Evolutionary conservation across 2,113 vertebrate genomes (phyloP).

Genomic region (Lycocorax pyrrhopterus): DNA sequence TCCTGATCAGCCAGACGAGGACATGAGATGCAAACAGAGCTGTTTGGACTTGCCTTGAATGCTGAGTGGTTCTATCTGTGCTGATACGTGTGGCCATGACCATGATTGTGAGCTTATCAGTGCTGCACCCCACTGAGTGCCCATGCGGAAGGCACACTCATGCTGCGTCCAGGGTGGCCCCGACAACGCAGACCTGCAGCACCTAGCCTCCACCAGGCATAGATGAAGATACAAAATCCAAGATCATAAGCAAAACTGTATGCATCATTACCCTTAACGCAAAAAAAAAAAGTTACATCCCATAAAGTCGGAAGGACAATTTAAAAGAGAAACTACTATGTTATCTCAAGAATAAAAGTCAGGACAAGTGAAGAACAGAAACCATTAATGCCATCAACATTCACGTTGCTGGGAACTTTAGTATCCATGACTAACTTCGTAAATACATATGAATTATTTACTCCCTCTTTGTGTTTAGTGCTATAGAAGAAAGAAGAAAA

Average conservation of each 20-base stretch:
- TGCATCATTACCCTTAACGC: fast-evolving
- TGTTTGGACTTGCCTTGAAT: background rate
- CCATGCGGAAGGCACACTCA: fast-evolving
- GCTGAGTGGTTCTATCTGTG: background rate
- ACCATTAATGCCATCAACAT: background rate
- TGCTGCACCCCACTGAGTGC: too few species aligned
- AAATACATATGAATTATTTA: slow-evolving; percentile 27
- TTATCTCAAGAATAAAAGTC: slow-evolving; percentile 22
- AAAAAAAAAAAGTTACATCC: background rate
- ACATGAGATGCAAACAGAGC: background rate
- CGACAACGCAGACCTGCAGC: background rate
- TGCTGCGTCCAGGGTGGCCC: background rate
- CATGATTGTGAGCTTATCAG: background rate
- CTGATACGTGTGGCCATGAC: background rate
- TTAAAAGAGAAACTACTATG: background rate
- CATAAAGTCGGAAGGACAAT: background rate
- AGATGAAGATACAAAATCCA: background rate
- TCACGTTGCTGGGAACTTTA: background rate
- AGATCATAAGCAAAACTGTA: background rate
- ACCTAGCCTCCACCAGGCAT: background rate
- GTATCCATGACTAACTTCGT: background rate
- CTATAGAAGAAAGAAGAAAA: slow-evolving; percentile 23
- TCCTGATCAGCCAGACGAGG: background rate
- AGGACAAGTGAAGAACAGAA: slow-evolving; percentile 2
- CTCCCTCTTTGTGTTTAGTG: background rate